Conservation (phyloP, 1,140 invertebrate genomes). For the Drosophila aff. region DNA sequence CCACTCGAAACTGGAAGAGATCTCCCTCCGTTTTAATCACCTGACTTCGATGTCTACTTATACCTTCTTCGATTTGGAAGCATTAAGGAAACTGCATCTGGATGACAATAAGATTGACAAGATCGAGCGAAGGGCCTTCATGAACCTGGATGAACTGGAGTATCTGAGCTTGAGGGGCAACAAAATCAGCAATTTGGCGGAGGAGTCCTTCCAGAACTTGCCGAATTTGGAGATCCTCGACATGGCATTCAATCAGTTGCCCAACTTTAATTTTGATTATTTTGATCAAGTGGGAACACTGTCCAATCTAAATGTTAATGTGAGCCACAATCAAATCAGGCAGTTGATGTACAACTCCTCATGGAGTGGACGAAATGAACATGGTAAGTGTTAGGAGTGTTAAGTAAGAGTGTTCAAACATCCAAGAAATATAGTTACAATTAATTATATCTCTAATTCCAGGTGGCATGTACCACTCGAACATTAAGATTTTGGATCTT, state of each 20-base stretch:
- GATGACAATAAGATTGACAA: constrained; percentile 92
- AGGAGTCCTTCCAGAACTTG: constrained; percentile 93
- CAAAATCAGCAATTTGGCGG: constrained; percentile 89
- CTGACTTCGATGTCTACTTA: constrained; percentile 90
- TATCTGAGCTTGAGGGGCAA: constrained; percentile 93
- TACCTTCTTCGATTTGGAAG: constrained; percentile 91
- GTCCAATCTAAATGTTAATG: constrained; percentile 92
- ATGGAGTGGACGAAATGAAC: constrained; percentile 75
- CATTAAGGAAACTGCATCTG: constrained; percentile 89
- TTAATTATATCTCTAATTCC: constrained; percentile 23
- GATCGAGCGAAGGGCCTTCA: constrained; percentile 90
- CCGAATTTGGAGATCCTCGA: constrained; percentile 92
- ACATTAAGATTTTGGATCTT: constrained; percentile 92
- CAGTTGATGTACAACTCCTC: constrained; percentile 81
- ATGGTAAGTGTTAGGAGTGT: too few relatives aligned
- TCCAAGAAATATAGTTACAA: too few relatives aligned
- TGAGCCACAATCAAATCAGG: constrained; percentile 91
- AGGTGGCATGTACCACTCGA: constrained; percentile 88
- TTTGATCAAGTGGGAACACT: constrained; percentile 93
- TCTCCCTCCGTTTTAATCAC: constrained; percentile 92
- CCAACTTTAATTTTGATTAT: constrained; percentile 91
- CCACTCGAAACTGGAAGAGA: constrained; percentile 89
- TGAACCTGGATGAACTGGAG: constrained; percentile 91
- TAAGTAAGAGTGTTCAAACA: too few relatives aligned
- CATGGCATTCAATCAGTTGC: constrained; percentile 92